Conservation (phyloP, 2,888 invertebrate species). For the Eupithecia tripunctaria region DNA sequence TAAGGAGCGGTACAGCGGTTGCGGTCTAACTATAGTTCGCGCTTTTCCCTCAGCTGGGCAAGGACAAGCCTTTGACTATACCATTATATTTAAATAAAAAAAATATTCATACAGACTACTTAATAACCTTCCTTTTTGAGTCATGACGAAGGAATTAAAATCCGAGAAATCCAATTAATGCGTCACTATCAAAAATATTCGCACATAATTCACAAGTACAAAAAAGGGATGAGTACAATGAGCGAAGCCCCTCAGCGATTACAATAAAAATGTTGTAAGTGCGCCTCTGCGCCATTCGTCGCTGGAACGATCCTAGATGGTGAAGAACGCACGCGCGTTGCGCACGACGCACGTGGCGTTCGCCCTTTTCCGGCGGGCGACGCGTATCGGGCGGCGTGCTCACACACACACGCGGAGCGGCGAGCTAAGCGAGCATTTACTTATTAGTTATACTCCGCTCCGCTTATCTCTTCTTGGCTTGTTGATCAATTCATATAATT, state of each 20-base stretch:
- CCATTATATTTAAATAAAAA: no score
- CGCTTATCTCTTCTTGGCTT: no score
- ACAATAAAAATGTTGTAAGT: conserved; percentile 84
- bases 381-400: conserved; percentile 63
- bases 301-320: conserved; percentile 60
- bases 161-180: conserved; percentile 9
- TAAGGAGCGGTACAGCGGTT: no score
- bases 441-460: background rate
- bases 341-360: conserved; percentile 74
- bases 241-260: conserved; percentile 60
- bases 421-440: conserved; percentile 18
- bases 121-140: background rate
- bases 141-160: background rate
- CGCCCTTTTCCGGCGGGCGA: conserved; percentile 70
- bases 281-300: conserved; percentile 82
- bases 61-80: no score
- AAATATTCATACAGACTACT: no score
- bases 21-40: no score
- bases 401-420: conserved; percentile 16
- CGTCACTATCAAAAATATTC: conserved; percentile 22
- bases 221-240: conserved; percentile 61
- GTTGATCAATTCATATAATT: no score
- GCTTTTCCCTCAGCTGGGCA: no score
- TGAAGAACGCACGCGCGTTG: no score
- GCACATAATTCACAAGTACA: conserved; percentile 18